Percentiles rank a stretch among this genome's conserved stretches.
phyloP scores from a whole-genome alignment of 2,888 invertebrate genomes.

The Cephus runcator region DNA sequence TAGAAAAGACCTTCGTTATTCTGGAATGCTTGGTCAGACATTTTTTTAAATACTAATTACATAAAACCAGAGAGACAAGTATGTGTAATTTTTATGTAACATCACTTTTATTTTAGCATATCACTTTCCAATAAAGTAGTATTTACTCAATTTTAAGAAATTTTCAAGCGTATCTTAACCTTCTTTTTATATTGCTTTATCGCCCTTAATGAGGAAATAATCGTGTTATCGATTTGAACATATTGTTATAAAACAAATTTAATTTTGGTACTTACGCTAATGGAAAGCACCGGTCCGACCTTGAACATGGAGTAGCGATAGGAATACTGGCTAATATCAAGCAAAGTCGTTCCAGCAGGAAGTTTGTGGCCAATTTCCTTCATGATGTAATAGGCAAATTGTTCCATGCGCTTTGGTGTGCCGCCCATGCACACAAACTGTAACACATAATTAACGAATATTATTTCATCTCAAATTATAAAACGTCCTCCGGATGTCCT shows the following conservation, averaged over 20 bases:
- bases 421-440: slow-evolving; percentile 98
- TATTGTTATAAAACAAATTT: not conserved
- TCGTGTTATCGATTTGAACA: not conserved
- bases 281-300: slow-evolving; percentile 87
- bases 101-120: not conserved
- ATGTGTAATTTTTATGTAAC: not conserved
- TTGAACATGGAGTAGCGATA: slow-evolving; percentile 97
- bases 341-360: slow-evolving; percentile 87
- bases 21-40: not conserved
- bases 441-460: slow-evolving; percentile 4
- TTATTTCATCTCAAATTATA: not conserved
- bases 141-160: not conserved
- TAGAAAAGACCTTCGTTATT: not conserved
- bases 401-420: slow-evolving; percentile 93
- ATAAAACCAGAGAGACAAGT: not conserved
- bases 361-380: slow-evolving; percentile 89
- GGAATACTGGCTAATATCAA: slow-evolving; percentile 91
- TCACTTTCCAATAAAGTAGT: not conserved
- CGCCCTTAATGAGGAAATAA: not conserved
- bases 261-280: slow-evolving; percentile 76
- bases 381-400: slow-evolving; percentile 91
- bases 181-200: not conserved
- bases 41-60: not conserved
- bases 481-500: not conserved
- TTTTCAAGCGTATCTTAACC: not conserved